These are phyloP conservation scores for Mythimna impura DNA, from an alignment of 2,888 invertebrate species.

Conservation along the genomic window DNA sequence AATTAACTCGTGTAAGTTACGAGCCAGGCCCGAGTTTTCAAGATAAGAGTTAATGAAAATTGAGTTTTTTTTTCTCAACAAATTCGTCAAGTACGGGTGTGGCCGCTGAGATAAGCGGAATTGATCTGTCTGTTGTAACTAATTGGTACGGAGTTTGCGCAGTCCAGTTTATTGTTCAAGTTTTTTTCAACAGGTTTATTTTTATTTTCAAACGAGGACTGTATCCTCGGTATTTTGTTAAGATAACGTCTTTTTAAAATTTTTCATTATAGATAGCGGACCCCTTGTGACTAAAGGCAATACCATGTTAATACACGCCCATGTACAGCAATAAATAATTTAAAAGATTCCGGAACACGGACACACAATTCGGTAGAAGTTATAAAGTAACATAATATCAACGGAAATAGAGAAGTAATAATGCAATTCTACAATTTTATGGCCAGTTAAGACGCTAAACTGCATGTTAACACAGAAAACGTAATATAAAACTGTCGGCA, in stretches of 20 bases:
- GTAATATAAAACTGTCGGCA: constrained; percentile 59
- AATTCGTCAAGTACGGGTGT: constrained; percentile 80
- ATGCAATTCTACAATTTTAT: constrained; percentile 60
- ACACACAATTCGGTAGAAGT: constrained; percentile 11
- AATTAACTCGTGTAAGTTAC: constrained; percentile 87
- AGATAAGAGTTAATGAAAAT: constrained; percentile 88
- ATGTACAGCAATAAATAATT: not conserved
- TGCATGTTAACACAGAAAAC: constrained; percentile 53
- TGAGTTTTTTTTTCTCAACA: constrained; percentile 82
- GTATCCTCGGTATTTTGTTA: constrained; percentile 53
- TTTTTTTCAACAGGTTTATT: constrained; percentile 45
- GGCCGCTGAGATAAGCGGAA: constrained; percentile 79
- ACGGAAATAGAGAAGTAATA: constrained; percentile 49
- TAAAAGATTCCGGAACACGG: not conserved
- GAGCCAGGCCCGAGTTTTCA: constrained; percentile 73
- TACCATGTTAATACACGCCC: not conserved
- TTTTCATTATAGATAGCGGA: constrained; percentile 21
- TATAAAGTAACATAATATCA: constrained; percentile 46
- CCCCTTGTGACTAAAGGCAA: not conserved
- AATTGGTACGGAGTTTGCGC: constrained; percentile 63
- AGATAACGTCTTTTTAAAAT: constrained; percentile 44
- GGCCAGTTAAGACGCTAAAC: constrained; percentile 51
- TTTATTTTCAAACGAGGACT: constrained; percentile 22
- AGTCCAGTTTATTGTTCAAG: constrained; percentile 60
- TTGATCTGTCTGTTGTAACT: constrained; percentile 76